Percentiles rank a stretch among this genome's conserved stretches.
Conservation (phyloP, 2,797 vertebrate genomes). For the Artibeus lituratus region DNA sequence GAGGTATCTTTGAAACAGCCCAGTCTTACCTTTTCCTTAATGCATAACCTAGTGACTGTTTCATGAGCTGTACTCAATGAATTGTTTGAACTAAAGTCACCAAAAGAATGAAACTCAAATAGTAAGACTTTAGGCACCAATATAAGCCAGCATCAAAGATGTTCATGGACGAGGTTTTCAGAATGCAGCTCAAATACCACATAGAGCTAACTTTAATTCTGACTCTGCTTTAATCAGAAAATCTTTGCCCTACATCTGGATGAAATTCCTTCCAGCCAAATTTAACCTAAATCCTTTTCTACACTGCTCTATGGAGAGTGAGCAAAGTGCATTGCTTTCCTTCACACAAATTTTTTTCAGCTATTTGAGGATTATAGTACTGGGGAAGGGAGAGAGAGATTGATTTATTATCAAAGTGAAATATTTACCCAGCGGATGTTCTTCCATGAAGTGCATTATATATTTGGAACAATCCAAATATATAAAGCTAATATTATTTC, state of each 20-base stretch:
- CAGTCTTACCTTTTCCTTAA: neutral
- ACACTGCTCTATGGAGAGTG: neutral
- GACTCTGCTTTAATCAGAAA: neutral
- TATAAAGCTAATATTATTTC: slow-evolving; percentile 50
- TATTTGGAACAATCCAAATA: slow-evolving; percentile 39
- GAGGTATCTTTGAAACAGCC: neutral
- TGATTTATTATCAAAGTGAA: slow-evolving; percentile 23
- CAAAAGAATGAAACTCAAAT: neutral
- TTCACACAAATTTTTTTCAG: neutral
- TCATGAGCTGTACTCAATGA: neutral
- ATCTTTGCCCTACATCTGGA: neutral
- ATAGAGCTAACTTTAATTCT: neutral
- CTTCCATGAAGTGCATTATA: neutral
- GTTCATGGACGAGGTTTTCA: neutral
- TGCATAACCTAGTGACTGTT: neutral
- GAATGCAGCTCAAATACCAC: neutral
- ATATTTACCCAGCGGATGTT: slow-evolving; percentile 29
- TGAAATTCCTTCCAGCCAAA: slow-evolving; percentile 31
- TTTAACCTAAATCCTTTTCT: slow-evolving; percentile 41
- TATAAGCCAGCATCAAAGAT: neutral
- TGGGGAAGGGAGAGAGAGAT: neutral
- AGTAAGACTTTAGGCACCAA: neutral
- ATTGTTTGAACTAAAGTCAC: neutral
- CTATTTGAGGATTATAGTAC: neutral
- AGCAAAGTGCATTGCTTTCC: neutral